Percentiles rank a stretch among this genome's conserved stretches.
These are phyloP conservation scores for Stenotaenia linearis DNA, from an alignment of 2,888 invertebrate species.

Conservation along the genomic window DNA sequence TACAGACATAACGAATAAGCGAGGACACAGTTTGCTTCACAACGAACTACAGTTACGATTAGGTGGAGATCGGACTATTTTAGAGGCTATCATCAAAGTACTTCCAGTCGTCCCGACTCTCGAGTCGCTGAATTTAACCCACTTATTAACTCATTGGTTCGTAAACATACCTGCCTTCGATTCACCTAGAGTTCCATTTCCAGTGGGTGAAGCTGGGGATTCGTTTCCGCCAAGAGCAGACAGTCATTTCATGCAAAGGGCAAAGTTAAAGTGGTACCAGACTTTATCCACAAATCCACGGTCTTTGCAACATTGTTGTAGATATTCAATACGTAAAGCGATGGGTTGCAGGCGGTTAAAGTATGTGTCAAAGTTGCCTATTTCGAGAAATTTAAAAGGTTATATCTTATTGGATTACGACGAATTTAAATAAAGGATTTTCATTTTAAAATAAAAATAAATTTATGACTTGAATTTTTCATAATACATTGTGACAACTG, in stretches of 20 bases:
- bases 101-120: slow-evolving; percentile 41
- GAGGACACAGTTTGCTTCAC: slow-evolving; percentile 42
- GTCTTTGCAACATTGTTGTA: slow-evolving; percentile 44
- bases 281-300: slow-evolving; percentile 41
- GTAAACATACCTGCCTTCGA: neutral
- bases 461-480: too few species aligned
- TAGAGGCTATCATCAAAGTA: slow-evolving; percentile 42
- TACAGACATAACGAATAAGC: slow-evolving; percentile 41
- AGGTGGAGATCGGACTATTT: slow-evolving; percentile 36
- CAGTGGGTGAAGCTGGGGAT: neutral
- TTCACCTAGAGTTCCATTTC: neutral
- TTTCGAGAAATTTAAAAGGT: slow-evolving; percentile 43
- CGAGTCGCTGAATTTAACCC: slow-evolving; percentile 38
- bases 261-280: slow-evolving; percentile 43
- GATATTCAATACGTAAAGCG: slow-evolving; percentile 42
- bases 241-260: slow-evolving; percentile 11
- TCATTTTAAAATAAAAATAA: too few species aligned
- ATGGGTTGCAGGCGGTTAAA: slow-evolving; percentile 41
- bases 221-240: neutral
- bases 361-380: slow-evolving; percentile 41
- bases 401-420: slow-evolving; percentile 40
- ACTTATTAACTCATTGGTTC: neutral
- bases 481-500: too few species aligned
- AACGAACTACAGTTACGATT: slow-evolving; percentile 41
- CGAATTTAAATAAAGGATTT: slow-evolving; percentile 30